phyloP scores from a whole-genome alignment of 2,113 vertebrate species.

The Irena cyanogastra region DNA sequence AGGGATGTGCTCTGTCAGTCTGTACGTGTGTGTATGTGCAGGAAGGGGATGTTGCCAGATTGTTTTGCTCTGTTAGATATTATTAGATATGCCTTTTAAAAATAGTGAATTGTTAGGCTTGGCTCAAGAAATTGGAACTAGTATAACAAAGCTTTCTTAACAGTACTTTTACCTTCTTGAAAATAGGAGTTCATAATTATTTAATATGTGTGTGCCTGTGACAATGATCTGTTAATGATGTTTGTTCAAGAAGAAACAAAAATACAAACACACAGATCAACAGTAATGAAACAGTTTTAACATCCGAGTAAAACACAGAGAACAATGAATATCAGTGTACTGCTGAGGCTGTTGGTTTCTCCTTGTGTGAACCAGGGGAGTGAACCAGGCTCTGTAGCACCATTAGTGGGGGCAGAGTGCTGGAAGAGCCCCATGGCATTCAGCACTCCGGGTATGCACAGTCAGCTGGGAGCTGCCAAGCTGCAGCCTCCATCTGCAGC shows the following conservation, averaged over 20 bases:
- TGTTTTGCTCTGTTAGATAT: neutral
- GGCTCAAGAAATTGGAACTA: neutral
- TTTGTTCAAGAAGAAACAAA: neutral
- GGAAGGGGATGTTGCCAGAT: neutral
- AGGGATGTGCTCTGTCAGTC: neutral
- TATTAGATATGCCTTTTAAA: neutral
- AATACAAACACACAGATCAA: neutral
- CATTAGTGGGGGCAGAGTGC: neutral
- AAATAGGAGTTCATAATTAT: neutral
- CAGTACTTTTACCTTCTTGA: neutral
- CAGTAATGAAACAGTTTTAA: neutral
- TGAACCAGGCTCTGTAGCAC: neutral
- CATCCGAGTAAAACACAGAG: neutral
- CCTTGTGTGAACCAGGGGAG: neutral
- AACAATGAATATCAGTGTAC: no score
- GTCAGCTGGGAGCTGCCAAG: neutral
- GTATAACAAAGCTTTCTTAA: neutral
- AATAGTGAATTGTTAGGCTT: neutral
- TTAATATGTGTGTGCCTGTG: fast-evolving
- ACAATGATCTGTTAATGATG: neutral
- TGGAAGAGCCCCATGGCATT: neutral
- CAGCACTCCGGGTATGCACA: neutral
- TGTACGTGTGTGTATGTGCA: neutral
- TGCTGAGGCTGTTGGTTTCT: neutral
- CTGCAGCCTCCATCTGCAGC: neutral